Evolutionary conservation across 2,888 invertebrate species (phyloP), one percentile per base, ranked within the genome.

Genomic region (Tinea semifulvella): DNA sequence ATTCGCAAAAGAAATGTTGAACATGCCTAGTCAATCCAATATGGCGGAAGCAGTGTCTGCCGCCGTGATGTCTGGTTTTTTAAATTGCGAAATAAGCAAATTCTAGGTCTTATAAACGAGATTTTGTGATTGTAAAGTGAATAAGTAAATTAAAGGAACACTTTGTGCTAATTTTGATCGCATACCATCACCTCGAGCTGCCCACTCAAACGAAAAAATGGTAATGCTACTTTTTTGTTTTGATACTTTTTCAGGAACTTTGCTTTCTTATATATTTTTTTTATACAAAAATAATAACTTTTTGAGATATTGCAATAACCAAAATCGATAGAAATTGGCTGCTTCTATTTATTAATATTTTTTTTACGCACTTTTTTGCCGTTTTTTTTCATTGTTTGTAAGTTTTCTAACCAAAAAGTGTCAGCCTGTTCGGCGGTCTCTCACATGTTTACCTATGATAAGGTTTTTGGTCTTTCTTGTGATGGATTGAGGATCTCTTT

Each of bases 201-300:
- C 22, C 22, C 22, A 22, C 22, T 40, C 7, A 36, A 27, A 38
- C 17, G 53, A 63, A 77, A 81, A 80, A 80, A 82, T 81, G 81
- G 81, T 81, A 80, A 79, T 72, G 76, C 77, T 74, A 75, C 76
- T 81, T 82, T 80, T 83, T 83, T 83, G 81, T 82, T 81, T 82
- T 81, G 81, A 77, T 80, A 81, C 79, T 77, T 81, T 76, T 82
- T 81, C 72, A 72, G 65, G 59, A 74, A 75, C 68, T 73, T 70
- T 63, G 66, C 68, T 64, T 68, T 60, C 58, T 60, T 60, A 57
- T 60, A 61, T 47, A 63, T 22, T 40, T 38, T 38, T 42, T 16
- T 42, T 42, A 16, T 42, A 13, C 6, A 31, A 31, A 31, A 36
- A 14, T 36, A 17, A 16, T 18, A 7, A 11, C 2, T 31, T 16